Percentiles rank a stretch among this genome's conserved stretches.
Conservation (phyloP, 2,888 invertebrate genomes). For the Neoitamus cyanurus region DNA sequence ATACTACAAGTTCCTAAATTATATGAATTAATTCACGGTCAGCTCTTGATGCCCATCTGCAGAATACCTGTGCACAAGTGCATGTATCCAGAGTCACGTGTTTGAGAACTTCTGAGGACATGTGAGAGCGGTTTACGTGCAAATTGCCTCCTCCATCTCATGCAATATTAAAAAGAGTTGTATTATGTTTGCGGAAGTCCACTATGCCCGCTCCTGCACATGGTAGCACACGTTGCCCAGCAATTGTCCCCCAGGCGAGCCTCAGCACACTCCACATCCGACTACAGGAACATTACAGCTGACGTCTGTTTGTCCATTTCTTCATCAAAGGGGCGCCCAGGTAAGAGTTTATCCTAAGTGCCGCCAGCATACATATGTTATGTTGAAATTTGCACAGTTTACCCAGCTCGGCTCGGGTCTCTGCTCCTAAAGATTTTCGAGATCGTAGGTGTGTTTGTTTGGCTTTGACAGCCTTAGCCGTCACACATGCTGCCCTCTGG, state of each 20-base stretch:
- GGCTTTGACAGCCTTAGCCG: not conserved
- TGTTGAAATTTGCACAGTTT: not conserved
- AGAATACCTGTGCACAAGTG: not conserved
- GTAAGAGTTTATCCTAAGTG: conserved; percentile 14
- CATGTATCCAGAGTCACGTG: not conserved
- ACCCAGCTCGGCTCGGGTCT: not conserved
- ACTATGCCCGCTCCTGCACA: not conserved
- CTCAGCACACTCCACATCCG: not conserved
- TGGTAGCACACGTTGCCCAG: not conserved
- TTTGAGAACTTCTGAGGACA: not conserved
- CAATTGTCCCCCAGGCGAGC: not conserved
- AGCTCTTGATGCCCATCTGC: too few species aligned
- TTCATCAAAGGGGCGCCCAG: conserved; percentile 14
- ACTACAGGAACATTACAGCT: not conserved
- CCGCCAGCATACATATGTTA: conserved; percentile 8
- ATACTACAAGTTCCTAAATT: not conserved
- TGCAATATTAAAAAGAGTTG: conserved; percentile 11
- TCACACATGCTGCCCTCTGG: not conserved
- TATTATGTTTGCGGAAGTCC: not conserved
- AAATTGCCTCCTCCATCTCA: not conserved
- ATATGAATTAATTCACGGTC: not conserved
- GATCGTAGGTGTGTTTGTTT: not conserved
- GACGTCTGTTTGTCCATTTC: conserved; percentile 10
- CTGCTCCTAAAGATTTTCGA: not conserved
- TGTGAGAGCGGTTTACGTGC: not conserved